Percentiles rank a stretch among this genome's conserved stretches.
These are phyloP conservation scores for Hepsetus odoe DNA, from an alignment of 2,113 vertebrate genomes.

Conservation along the genomic window DNA sequence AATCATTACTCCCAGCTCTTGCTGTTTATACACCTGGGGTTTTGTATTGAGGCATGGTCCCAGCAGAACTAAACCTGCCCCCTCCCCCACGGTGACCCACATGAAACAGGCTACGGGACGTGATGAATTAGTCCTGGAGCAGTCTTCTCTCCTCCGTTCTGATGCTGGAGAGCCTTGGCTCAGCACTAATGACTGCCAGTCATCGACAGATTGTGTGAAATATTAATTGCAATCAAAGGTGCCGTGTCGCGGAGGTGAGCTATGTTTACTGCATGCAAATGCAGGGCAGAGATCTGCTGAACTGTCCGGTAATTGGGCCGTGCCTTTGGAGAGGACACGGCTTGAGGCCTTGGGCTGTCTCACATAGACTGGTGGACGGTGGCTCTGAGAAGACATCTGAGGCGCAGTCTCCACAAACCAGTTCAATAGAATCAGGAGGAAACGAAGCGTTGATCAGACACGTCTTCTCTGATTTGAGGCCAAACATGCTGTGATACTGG, in stretches of 20 bases:
- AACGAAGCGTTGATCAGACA: slow-evolving; percentile 29
- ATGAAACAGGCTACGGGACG: slow-evolving; percentile 46
- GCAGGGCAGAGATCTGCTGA: not conserved
- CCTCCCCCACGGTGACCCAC: slow-evolving; percentile 53
- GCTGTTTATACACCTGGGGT: slow-evolving; percentile 32
- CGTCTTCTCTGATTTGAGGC: slow-evolving; percentile 21
- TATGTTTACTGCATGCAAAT: slow-evolving; percentile 46
- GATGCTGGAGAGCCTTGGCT: slow-evolving; percentile 28
- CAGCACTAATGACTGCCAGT: slow-evolving; percentile 37
- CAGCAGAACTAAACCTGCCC: slow-evolving; percentile 22
- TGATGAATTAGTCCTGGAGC: slow-evolving; percentile 52
- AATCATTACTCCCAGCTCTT: slow-evolving; percentile 21
- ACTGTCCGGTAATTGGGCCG: slow-evolving; percentile 46
- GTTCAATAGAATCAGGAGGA: slow-evolving; percentile 29
- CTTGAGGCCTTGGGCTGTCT: slow-evolving; percentile 26
- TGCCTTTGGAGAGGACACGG: slow-evolving; percentile 41
- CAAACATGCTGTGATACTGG: not conserved
- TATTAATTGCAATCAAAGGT: slow-evolving; percentile 47
- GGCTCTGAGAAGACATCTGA: not conserved
- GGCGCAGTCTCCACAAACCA: slow-evolving; percentile 24
- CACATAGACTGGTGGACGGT: slow-evolving; percentile 26
- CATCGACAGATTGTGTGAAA: slow-evolving; percentile 46
- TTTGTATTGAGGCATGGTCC: slow-evolving; percentile 22
- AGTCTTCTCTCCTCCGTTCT: slow-evolving; percentile 13
- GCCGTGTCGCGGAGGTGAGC: slow-evolving; percentile 49